Conservation (phyloP, 2,888 invertebrate genomes). For the Mesorhabditis belari region DNA sequence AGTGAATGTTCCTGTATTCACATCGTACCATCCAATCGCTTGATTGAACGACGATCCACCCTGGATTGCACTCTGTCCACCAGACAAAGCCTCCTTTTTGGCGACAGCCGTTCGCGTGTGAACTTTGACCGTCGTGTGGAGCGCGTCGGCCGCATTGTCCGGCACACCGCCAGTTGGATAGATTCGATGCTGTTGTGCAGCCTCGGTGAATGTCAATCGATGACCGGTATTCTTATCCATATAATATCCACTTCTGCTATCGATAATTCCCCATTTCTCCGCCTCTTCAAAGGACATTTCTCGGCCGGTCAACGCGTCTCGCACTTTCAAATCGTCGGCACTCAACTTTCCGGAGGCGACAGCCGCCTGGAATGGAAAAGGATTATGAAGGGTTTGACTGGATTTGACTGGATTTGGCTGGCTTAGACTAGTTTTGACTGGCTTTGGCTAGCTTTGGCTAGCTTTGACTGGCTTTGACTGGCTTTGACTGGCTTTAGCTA, state of each 20-base stretch:
- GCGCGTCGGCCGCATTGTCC: conserved; percentile 48
- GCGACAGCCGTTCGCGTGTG: conserved; percentile 47
- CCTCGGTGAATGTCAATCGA: conserved; percentile 68
- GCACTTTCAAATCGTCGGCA: conserved; percentile 63
- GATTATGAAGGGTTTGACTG: neutral
- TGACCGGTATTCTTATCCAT: conserved; percentile 48
- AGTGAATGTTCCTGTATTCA: conserved; percentile 66
- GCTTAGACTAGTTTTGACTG: too few species aligned
- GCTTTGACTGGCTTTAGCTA: too few species aligned
- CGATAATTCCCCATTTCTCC: conserved; percentile 55
- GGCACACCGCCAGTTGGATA: conserved; percentile 52
- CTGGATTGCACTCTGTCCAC: conserved; percentile 27
- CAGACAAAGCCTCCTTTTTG: conserved; percentile 47
- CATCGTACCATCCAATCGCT: conserved; percentile 70
- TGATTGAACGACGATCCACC: conserved; percentile 60
- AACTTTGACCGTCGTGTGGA: conserved; percentile 50
- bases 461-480: too few species aligned
- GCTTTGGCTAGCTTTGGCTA: too few species aligned
- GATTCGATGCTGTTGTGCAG: conserved; percentile 77
- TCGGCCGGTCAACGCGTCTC: conserved; percentile 70
- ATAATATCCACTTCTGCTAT: conserved; percentile 50
- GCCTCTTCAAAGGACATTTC: conserved; percentile 57
- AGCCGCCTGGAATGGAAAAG: conserved; percentile 57
- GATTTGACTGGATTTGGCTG: too few species aligned
- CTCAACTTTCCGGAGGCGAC: conserved; percentile 54